Evolutionary conservation across 2,797 vertebrate genomes (phyloP).

Genomic region (Hirundo rustica): DNA sequence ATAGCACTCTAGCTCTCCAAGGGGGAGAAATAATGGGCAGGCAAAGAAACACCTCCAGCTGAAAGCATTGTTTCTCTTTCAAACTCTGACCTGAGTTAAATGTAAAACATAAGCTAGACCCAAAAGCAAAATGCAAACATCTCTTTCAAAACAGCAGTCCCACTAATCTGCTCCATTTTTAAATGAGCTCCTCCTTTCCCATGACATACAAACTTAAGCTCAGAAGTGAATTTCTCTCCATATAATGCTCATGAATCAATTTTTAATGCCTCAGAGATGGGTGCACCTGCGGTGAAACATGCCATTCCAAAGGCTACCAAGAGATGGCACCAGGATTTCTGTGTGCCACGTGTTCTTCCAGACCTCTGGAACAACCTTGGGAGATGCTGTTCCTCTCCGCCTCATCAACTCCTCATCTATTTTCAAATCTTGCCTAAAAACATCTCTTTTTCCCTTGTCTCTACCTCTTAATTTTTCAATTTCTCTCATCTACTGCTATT

Average conservation of each 20-base stretch:
- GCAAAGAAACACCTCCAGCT: neutral
- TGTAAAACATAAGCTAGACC: neutral
- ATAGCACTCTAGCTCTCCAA: neutral
- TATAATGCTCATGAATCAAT: neutral
- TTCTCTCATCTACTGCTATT: conserved; percentile 34
- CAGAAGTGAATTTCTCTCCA: neutral
- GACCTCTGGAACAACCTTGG: neutral
- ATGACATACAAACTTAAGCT: neutral
- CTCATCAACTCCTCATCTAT: conserved; percentile 39
- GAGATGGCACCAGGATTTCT: conserved; percentile 48
- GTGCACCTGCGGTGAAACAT: neutral
- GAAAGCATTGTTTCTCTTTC: neutral
- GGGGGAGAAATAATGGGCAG: neutral
- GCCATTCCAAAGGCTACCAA: conserved; percentile 49
- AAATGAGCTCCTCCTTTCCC: neutral
- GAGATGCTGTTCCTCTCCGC: neutral
- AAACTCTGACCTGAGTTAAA: neutral
- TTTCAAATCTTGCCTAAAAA: conserved; percentile 53
- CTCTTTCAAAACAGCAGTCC: neutral
- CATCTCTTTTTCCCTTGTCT: neutral
- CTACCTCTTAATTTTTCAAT: conserved; percentile 50
- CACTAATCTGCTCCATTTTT: neutral
- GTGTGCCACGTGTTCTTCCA: neutral
- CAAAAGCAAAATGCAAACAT: neutral
- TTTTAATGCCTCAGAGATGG: neutral